Conservation (phyloP, 2,113 vertebrate species). For the Gila orcuttii region DNA sequence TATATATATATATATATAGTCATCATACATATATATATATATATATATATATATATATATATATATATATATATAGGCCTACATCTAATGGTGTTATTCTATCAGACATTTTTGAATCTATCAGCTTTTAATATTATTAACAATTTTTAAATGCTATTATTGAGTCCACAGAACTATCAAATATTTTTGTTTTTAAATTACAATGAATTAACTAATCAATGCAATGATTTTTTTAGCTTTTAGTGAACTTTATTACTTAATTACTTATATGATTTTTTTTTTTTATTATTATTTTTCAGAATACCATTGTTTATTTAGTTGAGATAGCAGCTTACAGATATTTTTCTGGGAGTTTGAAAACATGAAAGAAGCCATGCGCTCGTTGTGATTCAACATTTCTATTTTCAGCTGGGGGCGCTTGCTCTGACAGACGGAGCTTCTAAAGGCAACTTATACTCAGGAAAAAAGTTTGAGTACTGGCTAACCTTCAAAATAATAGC, state of each 20-base stretch:
- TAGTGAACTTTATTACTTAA: background rate
- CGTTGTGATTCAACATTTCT: background rate
- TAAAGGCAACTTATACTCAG: slow-evolving; percentile 35
- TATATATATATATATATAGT: background rate
- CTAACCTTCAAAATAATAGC: slow-evolving; percentile 21
- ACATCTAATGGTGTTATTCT: background rate
- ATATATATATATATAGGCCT: background rate
- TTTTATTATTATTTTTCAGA: background rate
- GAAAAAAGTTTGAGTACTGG: slow-evolving; percentile 42
- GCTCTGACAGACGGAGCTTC: slow-evolving; percentile 46
- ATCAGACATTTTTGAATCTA: background rate
- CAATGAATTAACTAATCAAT: background rate
- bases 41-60: background rate
- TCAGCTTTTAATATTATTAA: background rate
- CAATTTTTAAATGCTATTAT: background rate
- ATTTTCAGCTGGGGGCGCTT: background rate
- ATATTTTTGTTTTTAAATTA: too few relatives aligned
- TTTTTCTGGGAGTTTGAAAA: background rate
- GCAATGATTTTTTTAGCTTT: background rate
- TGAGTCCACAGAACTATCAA: background rate
- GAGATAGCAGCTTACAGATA: background rate
- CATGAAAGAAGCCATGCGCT: too few relatives aligned
- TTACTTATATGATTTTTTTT: background rate
- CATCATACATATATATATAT: background rate
- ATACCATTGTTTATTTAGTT: background rate